phyloP scores from a whole-genome alignment of 2,888 invertebrate species.

The Mylabris sibirica region DNA sequence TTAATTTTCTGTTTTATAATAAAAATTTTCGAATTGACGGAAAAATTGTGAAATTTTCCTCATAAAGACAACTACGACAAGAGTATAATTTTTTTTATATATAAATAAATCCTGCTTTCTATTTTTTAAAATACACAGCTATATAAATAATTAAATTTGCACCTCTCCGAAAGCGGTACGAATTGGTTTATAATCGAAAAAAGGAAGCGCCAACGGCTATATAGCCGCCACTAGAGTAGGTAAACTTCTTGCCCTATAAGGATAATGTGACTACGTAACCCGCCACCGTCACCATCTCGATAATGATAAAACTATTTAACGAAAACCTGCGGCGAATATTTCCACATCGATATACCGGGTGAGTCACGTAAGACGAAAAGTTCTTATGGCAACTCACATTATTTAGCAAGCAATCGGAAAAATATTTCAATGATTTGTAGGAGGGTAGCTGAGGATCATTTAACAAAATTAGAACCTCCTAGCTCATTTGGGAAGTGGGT shows the following conservation, averaged over 20 bases:
- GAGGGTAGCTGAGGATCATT: too few species aligned
- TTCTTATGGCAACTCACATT: too few species aligned
- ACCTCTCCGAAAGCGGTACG: conserved; percentile 39
- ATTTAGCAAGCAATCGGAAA: too few species aligned
- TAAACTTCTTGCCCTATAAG: conserved; percentile 51
- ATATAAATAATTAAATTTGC: conserved; percentile 41
- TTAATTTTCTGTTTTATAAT: neutral
- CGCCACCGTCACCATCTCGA: conserved; percentile 15
- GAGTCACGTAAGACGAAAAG: too few species aligned
- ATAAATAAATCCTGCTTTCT: conserved; percentile 21
- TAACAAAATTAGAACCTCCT: too few species aligned
- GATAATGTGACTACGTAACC: conserved; percentile 42
- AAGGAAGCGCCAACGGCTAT: conserved; percentile 39
- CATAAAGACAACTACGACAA: neutral
- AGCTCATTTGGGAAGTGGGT: too few species aligned
- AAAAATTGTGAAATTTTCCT: conserved; percentile 6
- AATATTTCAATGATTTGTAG: too few species aligned
- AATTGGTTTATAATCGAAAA: conserved; percentile 39
- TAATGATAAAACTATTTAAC: neutral
- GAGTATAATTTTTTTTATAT: too few species aligned
- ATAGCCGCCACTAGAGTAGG: conserved; percentile 41
- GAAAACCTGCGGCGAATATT: neutral
- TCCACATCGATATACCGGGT: neutral
- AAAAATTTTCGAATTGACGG: neutral
- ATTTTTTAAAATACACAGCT: conserved; percentile 13